Percentiles rank a stretch among this genome's conserved stretches.
phyloP scores from a whole-genome alignment of 2,797 vertebrate genomes.

The Erithacus rubecula region DNA sequence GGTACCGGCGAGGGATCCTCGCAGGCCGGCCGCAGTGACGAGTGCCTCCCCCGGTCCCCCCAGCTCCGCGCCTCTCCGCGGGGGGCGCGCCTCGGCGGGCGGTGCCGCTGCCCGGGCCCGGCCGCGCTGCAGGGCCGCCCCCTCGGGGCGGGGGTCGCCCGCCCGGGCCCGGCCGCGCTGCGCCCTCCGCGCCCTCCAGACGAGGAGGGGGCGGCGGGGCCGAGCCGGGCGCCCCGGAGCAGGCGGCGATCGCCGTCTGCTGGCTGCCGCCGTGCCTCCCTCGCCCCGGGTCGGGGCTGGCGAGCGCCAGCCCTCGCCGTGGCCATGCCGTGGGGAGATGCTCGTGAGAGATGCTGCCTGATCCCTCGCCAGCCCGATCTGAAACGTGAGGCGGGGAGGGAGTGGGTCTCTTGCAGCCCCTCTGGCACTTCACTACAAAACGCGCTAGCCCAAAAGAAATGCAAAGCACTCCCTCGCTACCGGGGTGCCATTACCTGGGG shows the following conservation, averaged over 20 bases:
- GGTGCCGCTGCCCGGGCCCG: neutral
- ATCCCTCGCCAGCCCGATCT: neutral
- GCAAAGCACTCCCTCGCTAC: neutral
- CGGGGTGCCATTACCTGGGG: neutral
- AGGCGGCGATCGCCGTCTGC: constrained; percentile 88
- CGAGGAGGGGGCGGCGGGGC: neutral
- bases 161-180: neutral
- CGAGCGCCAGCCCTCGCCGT: neutral
- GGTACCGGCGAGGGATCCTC: neutral
- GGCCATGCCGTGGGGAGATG: neutral
- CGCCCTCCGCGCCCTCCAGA: neutral
- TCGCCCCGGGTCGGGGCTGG: neutral
- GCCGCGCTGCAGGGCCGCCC: neutral
- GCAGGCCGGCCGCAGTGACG: neutral
- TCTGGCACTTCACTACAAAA: neutral
- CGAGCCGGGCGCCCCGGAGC: neutral
- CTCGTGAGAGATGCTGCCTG: neutral
- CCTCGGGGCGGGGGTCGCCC: neutral
- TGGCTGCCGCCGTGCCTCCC: constrained; percentile 67
- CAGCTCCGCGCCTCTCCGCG: too few species aligned
- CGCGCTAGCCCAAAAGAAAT: neutral
- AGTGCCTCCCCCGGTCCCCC: neutral
- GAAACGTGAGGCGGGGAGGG: neutral
- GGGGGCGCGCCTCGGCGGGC: neutral
- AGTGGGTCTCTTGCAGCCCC: neutral